phyloP scores from a whole-genome alignment of 2,797 vertebrate genomes.

The Sciurus vulgaris region DNA sequence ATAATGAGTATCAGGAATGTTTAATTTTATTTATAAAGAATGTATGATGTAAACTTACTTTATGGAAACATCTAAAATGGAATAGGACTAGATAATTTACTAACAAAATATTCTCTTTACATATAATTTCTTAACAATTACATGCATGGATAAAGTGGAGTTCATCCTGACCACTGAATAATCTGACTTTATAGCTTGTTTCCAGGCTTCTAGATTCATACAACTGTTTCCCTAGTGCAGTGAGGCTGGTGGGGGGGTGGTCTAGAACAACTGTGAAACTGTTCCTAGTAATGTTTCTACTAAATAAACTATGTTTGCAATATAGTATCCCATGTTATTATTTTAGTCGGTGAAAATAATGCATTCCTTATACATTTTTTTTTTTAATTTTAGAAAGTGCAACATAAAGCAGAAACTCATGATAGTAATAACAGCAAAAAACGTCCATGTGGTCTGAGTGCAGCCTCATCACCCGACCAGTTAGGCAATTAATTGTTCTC shows the following conservation, averaged over 20 bases:
- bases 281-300: not conserved
- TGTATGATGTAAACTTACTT: not conserved
- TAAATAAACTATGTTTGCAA: not conserved
- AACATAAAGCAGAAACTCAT: not conserved
- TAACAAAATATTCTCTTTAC: slow-evolving; percentile 27
- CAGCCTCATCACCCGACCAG: not conserved
- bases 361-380: not conserved
- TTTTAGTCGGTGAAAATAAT: not conserved
- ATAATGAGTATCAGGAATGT: not conserved
- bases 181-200: not conserved
- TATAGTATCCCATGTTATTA: not conserved
- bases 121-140: slow-evolving; percentile 16
- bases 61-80: slow-evolving; percentile 24
- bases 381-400: not conserved
- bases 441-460: not conserved
- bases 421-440: not conserved
- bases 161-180: not conserved
- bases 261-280: not conserved
- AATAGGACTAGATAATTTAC: not conserved
- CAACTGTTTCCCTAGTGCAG: not conserved
- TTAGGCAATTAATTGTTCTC: not conserved
- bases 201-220: not conserved
- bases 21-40: not conserved
- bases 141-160: not conserved
- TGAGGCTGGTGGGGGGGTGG: not conserved